A percentile compares a stretch with the other conserved stretches of the same genome.
Conservation (phyloP, 2,797 vertebrate genomes). For the Anomalospiza imberbis region DNA sequence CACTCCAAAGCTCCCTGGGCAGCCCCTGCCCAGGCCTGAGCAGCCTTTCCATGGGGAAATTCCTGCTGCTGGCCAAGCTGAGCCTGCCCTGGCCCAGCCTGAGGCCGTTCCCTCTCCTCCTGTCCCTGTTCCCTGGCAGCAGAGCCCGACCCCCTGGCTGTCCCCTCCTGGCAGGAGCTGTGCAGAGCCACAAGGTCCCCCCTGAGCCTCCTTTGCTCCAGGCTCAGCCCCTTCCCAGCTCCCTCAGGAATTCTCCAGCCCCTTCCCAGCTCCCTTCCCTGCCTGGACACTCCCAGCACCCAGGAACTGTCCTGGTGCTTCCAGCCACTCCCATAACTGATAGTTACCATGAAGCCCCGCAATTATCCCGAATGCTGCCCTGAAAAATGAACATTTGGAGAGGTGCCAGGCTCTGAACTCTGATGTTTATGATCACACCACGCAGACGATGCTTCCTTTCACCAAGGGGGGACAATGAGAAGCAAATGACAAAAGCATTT, state of each 20-base stretch:
- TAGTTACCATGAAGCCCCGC: not conserved
- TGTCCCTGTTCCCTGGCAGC: too few species aligned
- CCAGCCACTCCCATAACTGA: not conserved
- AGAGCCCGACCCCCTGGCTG: too few species aligned
- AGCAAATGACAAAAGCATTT: slow-evolving; percentile 55
- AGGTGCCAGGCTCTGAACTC: not conserved
- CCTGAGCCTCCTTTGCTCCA: not conserved
- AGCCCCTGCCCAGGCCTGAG: not conserved
- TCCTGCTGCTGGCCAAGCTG: not conserved
- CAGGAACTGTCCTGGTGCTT: not conserved
- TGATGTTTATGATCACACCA: not conserved
- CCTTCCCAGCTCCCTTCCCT: not conserved
- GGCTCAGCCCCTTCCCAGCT: not conserved
- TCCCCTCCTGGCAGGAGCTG: too few species aligned
- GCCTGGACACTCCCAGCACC: not conserved
- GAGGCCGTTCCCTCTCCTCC: not conserved
- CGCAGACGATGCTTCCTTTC: not conserved
- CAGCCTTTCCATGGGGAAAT: not conserved
- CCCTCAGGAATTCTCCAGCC: not conserved
- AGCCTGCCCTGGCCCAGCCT: not conserved
- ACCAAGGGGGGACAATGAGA: slow-evolving; percentile 26
- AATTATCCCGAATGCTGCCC: not conserved
- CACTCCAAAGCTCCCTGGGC: not conserved
- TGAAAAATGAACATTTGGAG: slow-evolving; percentile 16
- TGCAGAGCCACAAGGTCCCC: not conserved